Base-by-base conservation (phyloP, 2,113 vertebrate genomes). In the Chlorocebus sabaeus region DNA sequence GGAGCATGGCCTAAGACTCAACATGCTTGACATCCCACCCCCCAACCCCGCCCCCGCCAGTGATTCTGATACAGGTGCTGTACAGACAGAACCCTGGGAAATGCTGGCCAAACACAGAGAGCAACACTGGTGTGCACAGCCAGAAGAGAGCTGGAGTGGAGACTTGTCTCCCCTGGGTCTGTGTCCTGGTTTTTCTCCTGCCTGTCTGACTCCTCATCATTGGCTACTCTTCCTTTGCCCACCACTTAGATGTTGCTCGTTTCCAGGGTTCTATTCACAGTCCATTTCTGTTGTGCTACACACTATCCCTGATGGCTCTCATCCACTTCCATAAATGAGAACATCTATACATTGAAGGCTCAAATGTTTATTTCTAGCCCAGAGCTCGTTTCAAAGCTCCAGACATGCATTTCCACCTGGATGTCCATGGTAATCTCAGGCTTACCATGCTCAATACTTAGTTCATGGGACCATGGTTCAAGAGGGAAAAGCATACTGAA, bases 71-170 rank as follows among this genome's bases (percentile, higher is more conserved):
- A 7, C 13, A 57, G 55, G 14, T 35, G 30, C 16, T 38, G 5
- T 4, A 35, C 6, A 85, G n/a, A 55, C n/a, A 86, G 70, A 84
- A 64, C 30, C 43, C 27, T 30, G 55, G 48, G 7, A 68, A 68
- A 68, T 73, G 9, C 25, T 27, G 11, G 50, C 40, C 64, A n/a
- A 89, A 17, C 10, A 25, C 30, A 1, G 3, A 16, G 22, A 64
- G 7, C 22, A 3, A 0, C 6, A 14, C 57, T 9, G 16, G 9
- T 20, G 0, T 8, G 4, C 61, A 43, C 17, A 3, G 7, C 48
- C 35, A 48, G 30, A 45, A 30, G 14, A 50, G 27, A 75, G 10
- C 23, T n/a, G 38, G 8, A 25, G 11, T 35, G 7, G 43, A 75
- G 38, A 27, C 38, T 22, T 68, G 30, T 45, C 52, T 17, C 30